These are phyloP conservation scores for Moxostoma hubbsi DNA, from an alignment of 2,797 vertebrate species.

Conservation along the genomic window DNA sequence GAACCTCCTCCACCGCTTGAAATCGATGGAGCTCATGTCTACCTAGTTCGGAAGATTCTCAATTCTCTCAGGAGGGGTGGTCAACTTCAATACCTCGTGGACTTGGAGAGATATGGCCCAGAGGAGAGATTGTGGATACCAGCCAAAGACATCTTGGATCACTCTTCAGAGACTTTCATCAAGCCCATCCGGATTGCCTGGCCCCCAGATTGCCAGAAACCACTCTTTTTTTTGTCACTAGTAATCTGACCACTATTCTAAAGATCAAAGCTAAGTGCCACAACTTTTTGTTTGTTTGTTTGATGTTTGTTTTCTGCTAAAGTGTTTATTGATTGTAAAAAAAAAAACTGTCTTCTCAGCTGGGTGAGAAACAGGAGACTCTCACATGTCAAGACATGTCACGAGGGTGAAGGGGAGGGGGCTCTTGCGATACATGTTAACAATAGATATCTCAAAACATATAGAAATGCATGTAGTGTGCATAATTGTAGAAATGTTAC, in stretches of 20 bases:
- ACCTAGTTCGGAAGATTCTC: too few species aligned
- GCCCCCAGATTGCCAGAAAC: slow-evolving; percentile 56
- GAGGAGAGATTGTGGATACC: too few species aligned
- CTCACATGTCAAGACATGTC: slow-evolving; percentile 16
- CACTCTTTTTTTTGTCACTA: slow-evolving; percentile 67
- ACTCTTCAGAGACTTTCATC: too few species aligned
- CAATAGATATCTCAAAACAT: slow-evolving; percentile 27
- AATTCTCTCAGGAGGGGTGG: too few species aligned
- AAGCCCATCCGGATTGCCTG: too few species aligned
- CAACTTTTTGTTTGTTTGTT: slow-evolving; percentile 70
- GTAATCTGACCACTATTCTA: slow-evolving; percentile 68
- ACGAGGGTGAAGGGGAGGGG: neutral
- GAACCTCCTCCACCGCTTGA: too few species aligned
- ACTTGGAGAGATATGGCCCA: too few species aligned
- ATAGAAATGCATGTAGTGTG: neutral
- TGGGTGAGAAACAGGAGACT: slow-evolving; percentile 37
- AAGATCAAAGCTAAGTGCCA: slow-evolving; percentile 66
- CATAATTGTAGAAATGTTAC: neutral
- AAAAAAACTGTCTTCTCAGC: slow-evolving; percentile 44
- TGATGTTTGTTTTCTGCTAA: slow-evolving; percentile 8
- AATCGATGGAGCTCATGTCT: too few species aligned
- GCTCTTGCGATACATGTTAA: slow-evolving; percentile 38
- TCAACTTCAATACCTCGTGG: too few species aligned
- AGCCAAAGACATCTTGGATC: too few species aligned
- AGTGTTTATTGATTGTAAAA: slow-evolving; percentile 51